Evolutionary conservation across 2,888 invertebrate species (phyloP).

Genomic region (Drepana falcataria): DNA sequence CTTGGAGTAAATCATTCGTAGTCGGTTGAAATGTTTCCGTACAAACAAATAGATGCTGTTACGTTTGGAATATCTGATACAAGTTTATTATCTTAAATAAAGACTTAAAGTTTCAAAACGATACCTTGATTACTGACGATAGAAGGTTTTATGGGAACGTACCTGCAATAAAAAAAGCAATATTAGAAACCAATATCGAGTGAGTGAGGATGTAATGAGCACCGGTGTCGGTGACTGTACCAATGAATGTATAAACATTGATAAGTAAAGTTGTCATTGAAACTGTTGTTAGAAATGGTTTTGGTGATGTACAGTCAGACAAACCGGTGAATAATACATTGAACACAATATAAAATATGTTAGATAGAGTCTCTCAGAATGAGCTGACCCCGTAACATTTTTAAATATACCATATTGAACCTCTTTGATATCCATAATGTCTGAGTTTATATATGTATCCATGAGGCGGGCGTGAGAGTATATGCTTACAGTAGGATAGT

Average conservation of each 20-base stretch:
- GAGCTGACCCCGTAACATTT: too few species aligned
- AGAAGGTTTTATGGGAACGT: conserved; percentile 20
- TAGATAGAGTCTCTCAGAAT: too few species aligned
- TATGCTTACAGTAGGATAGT: too few species aligned
- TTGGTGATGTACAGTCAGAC: too few species aligned
- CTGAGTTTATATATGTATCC: too few species aligned
- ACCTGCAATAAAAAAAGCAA: conserved; percentile 40
- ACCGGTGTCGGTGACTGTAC: neutral
- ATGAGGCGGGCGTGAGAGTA: too few species aligned
- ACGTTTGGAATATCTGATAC: conserved; percentile 14
- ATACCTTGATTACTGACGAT: conserved; percentile 12
- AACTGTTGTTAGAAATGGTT: too few species aligned
- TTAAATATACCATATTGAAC: too few species aligned
- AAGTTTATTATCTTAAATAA: conserved; percentile 21
- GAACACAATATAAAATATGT: too few species aligned
- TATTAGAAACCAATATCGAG: conserved; percentile 9
- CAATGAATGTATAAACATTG: neutral
- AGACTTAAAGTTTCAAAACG: conserved; percentile 19
- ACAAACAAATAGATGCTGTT: conserved; percentile 12
- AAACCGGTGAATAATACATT: too few species aligned
- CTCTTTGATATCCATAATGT: too few species aligned
- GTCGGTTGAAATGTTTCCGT: conserved; percentile 22
- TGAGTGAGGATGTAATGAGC: neutral
- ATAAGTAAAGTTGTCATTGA: neutral
- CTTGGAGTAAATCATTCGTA: conserved; percentile 16